A percentile compares a stretch with the other conserved stretches of the same genome.
phyloP scores from a whole-genome alignment of 2,113 vertebrate genomes.

The Boleophthalmus pectinirostris region DNA sequence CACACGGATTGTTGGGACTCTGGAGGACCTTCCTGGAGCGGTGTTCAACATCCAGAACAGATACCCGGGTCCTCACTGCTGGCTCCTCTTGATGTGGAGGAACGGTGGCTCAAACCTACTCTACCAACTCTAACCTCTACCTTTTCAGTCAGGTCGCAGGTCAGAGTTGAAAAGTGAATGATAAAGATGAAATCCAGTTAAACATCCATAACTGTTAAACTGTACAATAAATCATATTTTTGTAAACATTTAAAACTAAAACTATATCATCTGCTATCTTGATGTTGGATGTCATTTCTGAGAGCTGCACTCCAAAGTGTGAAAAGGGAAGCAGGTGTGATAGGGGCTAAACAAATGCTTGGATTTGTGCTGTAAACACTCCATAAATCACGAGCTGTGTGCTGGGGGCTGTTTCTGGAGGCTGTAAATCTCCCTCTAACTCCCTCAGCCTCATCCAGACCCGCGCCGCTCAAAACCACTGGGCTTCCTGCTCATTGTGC shows the following conservation, averaged over 20 bases:
- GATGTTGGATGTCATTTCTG: background rate
- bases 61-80: no score
- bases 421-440: slow-evolving; percentile 69
- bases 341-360: slow-evolving; percentile 40
- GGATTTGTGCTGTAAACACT: slow-evolving; percentile 59
- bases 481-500: slow-evolving; percentile 76
- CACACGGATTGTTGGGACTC: no score
- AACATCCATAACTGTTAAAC: no score
- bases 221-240: no score
- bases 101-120: no score
- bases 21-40: no score
- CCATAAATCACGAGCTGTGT: slow-evolving; percentile 63
- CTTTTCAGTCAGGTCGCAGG: no score
- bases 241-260: background rate
- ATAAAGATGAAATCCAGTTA: no score
- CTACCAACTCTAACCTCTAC: no score
- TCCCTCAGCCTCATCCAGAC: slow-evolving; percentile 53
- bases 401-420: slow-evolving; percentile 68
- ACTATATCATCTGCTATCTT: background rate
- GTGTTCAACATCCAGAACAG: no score
- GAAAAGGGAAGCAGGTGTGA: slow-evolving; percentile 15
- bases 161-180: no score
- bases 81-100: no score
- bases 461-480: slow-evolving; percentile 57
- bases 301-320: slow-evolving; percentile 8